These are phyloP conservation scores for Chroicocephalus ridibundus DNA, from an alignment of 2,113 vertebrate genomes.

Conservation along the genomic window DNA sequence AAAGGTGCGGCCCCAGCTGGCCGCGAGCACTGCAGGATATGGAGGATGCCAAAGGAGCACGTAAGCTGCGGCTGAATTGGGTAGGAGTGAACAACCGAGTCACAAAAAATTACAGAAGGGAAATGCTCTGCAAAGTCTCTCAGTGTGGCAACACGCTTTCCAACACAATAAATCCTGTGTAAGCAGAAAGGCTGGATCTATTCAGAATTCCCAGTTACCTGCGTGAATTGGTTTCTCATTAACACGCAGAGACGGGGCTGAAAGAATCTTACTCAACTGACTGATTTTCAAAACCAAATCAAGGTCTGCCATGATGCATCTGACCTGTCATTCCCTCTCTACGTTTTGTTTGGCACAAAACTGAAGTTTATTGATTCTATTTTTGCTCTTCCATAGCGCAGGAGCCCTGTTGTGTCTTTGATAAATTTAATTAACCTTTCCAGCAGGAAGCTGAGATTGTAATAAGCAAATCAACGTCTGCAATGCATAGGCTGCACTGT, in stretches of 20 bases:
- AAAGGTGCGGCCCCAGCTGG: neutral
- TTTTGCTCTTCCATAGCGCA: neutral
- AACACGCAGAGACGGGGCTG: neutral
- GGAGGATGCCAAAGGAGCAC: neutral
- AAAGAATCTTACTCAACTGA: neutral
- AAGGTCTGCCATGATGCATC: neutral
- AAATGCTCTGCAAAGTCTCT: neutral
- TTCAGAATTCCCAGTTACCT: neutral
- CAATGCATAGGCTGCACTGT: neutral
- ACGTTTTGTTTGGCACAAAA: neutral
- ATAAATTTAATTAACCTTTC: constrained; percentile 31
- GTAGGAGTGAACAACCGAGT: neutral
- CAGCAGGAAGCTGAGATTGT: constrained; percentile 7
- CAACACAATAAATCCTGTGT: neutral
- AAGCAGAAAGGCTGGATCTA: neutral
- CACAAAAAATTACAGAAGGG: neutral
- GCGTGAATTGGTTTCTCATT: neutral
- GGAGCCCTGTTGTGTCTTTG: neutral
- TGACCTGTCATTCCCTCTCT: neutral
- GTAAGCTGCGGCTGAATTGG: neutral
- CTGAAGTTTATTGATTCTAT: constrained; percentile 15
- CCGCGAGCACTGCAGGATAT: neutral
- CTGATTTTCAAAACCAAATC: neutral
- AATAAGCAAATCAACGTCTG: neutral
- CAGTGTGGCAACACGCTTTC: neutral